Percentiles rank a stretch among this genome's conserved stretches.
Evolutionary conservation across 2,113 vertebrate species (phyloP).

Genomic region (Regulus satrapa): DNA sequence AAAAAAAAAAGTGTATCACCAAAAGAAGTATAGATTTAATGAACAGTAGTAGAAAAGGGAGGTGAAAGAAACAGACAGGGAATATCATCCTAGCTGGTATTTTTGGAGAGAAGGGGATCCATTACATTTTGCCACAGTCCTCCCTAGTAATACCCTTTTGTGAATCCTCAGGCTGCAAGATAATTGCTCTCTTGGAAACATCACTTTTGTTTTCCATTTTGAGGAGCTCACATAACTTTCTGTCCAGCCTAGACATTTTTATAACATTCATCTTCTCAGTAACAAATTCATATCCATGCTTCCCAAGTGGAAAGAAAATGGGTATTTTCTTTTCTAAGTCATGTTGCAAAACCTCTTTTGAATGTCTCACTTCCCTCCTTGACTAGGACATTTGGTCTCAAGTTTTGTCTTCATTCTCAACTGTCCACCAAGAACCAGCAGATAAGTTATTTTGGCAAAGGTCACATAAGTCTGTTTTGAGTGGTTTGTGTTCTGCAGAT

Average conservation of each 20-base stretch:
- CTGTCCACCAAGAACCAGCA: not conserved
- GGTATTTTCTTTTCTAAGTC: not conserved
- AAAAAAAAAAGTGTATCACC: accelerated
- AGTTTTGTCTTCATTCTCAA: not conserved
- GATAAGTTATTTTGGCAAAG: not conserved
- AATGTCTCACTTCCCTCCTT: not conserved
- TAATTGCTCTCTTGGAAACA: not conserved
- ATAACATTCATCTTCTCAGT: not conserved
- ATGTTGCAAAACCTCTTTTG: not conserved
- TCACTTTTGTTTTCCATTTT: not conserved
- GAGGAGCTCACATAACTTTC: not conserved
- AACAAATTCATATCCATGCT: not conserved
- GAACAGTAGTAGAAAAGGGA: not conserved
- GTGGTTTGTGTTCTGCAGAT: not conserved
- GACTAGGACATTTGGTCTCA: not conserved
- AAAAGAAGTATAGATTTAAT: not conserved
- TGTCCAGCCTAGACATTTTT: not conserved
- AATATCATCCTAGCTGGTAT: not conserved
- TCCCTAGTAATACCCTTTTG: not conserved
- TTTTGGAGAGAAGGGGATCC: not conserved
- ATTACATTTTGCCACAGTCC: not conserved
- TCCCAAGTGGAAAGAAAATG: not conserved
- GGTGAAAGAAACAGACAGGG: not conserved
- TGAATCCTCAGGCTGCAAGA: not conserved
- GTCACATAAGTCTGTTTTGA: not conserved